A percentile compares a stretch with the other conserved stretches of the same genome.
These are phyloP conservation scores for Aldrovandia affinis DNA, from an alignment of 2,797 vertebrate species.

Conservation along the genomic window DNA sequence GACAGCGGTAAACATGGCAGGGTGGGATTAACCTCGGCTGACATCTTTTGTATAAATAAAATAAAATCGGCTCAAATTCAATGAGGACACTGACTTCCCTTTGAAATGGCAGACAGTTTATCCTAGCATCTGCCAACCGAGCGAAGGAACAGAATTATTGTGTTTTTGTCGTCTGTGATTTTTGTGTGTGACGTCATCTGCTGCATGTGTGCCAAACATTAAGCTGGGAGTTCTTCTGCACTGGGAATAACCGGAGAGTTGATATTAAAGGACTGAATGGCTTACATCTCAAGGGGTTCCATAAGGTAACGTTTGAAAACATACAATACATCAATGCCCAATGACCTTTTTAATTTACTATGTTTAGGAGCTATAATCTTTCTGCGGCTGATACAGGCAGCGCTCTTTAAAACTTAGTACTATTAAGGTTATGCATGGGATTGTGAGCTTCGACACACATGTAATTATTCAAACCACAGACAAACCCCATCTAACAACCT, in stretches of 20 bases:
- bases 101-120: constrained; percentile 18
- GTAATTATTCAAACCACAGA: no score
- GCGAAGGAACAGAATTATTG: not conserved
- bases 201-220: not conserved
- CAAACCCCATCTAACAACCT: not conserved
- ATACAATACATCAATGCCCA: not conserved
- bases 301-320: not conserved
- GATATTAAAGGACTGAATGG: not conserved
- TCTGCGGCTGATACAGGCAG: not conserved
- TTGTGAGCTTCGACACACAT: not conserved
- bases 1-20: not conserved
- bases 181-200: constrained; percentile 1
- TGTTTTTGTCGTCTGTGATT: constrained; percentile 4
- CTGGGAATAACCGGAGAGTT: not conserved
- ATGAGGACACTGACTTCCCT: not conserved
- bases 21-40: constrained; percentile 12
- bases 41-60: not conserved
- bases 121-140: not conserved
- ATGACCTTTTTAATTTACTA: not conserved
- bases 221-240: constrained; percentile 1
- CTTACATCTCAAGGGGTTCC: not conserved
- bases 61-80: not conserved
- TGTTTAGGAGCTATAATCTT: not conserved
- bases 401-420: not conserved
- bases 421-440: not conserved